A percentile compares a stretch with the other conserved stretches of the same genome.
These are phyloP conservation scores for Mustela lutreola DNA, from an alignment of 2,113 vertebrate genomes.

Conservation along the genomic window DNA sequence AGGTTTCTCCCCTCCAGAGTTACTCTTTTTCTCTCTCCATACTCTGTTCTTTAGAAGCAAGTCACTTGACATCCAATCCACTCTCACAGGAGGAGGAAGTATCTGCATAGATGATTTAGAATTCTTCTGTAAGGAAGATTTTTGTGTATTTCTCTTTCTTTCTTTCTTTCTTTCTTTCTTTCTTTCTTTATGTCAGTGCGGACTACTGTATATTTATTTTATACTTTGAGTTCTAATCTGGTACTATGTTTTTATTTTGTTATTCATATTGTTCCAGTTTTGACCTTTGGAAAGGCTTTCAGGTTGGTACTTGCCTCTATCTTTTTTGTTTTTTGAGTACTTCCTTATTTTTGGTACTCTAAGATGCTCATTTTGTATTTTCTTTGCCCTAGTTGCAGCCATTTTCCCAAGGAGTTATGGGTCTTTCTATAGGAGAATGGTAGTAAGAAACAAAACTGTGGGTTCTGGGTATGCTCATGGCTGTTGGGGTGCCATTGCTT, in stretches of 20 bases:
- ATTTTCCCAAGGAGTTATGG: background rate
- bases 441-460: conserved; percentile 15
- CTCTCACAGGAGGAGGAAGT: background rate
- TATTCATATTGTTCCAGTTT: background rate
- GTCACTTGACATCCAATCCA: background rate
- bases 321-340: conserved; percentile 8
- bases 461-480: background rate
- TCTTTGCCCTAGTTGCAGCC: background rate
- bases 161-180: background rate
- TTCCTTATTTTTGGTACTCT: background rate
- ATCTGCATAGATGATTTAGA: background rate
- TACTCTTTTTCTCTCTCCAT: background rate
- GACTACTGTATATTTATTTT: background rate
- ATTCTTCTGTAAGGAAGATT: conserved; percentile 47
- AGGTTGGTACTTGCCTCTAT: background rate
- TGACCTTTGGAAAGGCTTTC: background rate
- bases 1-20: background rate
- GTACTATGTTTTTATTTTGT: background rate
- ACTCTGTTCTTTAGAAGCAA: background rate
- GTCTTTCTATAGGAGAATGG: background rate
- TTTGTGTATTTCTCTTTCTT: background rate
- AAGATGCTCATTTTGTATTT: background rate
- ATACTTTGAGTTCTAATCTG: background rate
- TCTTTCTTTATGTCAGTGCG: background rate
- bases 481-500: background rate